phyloP scores from a whole-genome alignment of 2,797 vertebrate genomes.

The Lateolabrax maculatus region DNA sequence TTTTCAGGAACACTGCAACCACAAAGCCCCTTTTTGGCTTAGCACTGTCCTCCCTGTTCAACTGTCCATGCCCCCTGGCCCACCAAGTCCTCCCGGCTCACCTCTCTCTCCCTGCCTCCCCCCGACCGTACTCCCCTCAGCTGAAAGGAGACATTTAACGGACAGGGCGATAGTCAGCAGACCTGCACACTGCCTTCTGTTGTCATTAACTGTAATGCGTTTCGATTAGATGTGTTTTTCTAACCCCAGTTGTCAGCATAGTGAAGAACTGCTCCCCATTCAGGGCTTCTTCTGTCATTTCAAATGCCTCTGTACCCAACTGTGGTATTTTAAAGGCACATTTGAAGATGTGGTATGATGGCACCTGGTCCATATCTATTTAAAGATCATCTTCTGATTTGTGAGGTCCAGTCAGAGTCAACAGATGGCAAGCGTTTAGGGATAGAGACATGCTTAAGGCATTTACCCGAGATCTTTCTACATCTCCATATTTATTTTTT shows the following conservation, averaged over 20 bases:
- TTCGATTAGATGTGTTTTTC: constrained; percentile 79
- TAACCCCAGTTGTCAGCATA: constrained; percentile 63
- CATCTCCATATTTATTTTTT: constrained; percentile 49
- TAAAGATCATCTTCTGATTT: constrained; percentile 22
- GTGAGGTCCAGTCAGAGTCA: constrained; percentile 20
- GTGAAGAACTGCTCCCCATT: constrained; percentile 45
- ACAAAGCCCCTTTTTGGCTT: constrained; percentile 60
- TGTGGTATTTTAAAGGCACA: constrained; percentile 30
- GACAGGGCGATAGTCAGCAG: constrained; percentile 78
- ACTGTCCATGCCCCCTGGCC: constrained; percentile 48
- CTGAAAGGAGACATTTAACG: constrained; percentile 78
- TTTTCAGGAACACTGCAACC: constrained; percentile 62
- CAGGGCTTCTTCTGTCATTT: constrained; percentile 36
- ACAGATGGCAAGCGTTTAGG: constrained; percentile 49
- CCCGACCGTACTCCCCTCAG: constrained; percentile 54
- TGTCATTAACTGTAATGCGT: constrained; percentile 80
- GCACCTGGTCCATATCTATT: constrained; percentile 39
- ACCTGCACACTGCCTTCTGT: constrained; percentile 74
- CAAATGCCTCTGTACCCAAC: constrained; percentile 14
- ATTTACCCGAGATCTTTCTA: constrained; percentile 30
- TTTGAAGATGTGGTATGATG: constrained; percentile 19
- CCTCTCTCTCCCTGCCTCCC: constrained; percentile 24
- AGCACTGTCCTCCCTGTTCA: constrained; percentile 44
- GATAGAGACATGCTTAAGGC: constrained; percentile 33
- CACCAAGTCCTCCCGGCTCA: constrained; percentile 64